A percentile compares a stretch with the other conserved stretches of the same genome.
Conservation (phyloP, 2,113 vertebrate species). For the Pituophis catenifer region DNA sequence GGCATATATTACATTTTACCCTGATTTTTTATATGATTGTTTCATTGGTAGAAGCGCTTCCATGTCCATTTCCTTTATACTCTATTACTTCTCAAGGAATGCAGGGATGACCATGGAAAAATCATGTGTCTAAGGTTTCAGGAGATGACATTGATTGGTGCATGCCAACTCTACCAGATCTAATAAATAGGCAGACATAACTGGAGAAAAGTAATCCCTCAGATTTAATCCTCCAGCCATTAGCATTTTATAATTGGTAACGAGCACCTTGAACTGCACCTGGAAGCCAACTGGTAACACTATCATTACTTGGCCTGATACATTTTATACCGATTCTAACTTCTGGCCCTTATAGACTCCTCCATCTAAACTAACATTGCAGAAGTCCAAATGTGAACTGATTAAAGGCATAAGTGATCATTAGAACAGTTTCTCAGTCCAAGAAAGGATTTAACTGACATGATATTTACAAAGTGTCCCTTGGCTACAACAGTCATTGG, state of each 20-base stretch:
- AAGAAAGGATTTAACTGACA: background rate
- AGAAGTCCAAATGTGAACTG: background rate
- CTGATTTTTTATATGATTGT: background rate
- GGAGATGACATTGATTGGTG: background rate
- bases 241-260: background rate
- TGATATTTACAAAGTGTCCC: background rate
- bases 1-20: background rate
- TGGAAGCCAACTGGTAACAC: background rate
- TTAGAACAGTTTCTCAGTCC: background rate
- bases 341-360: background rate
- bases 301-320: background rate
- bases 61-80: background rate
- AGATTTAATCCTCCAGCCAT: background rate
- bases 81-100: background rate
- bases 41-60: background rate
- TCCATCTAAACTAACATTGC: background rate
- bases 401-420: background rate
- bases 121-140: background rate
- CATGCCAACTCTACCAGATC: background rate
- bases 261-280: background rate
- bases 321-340: background rate
- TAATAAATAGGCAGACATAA: background rate
- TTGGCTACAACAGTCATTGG: background rate
- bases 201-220: background rate
- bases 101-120: background rate